phyloP scores from a whole-genome alignment of 1,140 invertebrate genomes.

The Caerostris extrusa region DNA sequence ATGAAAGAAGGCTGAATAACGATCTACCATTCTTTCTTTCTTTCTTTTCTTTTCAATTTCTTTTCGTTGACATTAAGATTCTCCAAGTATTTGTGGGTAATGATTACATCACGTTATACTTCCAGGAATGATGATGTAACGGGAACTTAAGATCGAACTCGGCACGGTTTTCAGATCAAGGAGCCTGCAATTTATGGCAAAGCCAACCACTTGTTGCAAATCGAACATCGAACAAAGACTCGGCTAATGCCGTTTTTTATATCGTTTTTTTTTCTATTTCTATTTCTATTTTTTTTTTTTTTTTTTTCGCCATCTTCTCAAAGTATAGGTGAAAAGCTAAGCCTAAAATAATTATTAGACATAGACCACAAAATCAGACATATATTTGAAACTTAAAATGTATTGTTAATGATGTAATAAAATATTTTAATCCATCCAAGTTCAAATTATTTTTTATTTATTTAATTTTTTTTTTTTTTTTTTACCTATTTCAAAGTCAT shows the following conservation, averaged over 20 bases:
- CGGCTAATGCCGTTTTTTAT: not conserved
- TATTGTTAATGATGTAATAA: no score
- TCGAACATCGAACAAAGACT: slow-evolving; percentile 53
- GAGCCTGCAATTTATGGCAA: slow-evolving; percentile 49
- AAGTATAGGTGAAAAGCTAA: not conserved
- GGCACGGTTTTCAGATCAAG: slow-evolving; percentile 34
- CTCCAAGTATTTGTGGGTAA: slow-evolving; percentile 54
- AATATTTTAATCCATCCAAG: no score
- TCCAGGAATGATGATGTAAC: slow-evolving; percentile 60
- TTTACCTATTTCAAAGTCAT: no score
- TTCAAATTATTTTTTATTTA: no score
- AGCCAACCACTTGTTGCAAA: slow-evolving; percentile 27
- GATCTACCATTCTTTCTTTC: slow-evolving; percentile 32
- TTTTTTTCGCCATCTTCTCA: not conserved
- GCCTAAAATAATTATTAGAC: not conserved
- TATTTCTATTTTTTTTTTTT: not conserved
- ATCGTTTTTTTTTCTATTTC: no score
- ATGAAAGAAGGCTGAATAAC: slow-evolving; percentile 40
- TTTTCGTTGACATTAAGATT: slow-evolving; percentile 33
- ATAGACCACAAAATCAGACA: not conserved
- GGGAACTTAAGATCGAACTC: slow-evolving; percentile 24
- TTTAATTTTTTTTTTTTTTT: no score
- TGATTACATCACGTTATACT: slow-evolving; percentile 66
- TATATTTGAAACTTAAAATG: no score
- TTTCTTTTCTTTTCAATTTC: slow-evolving; percentile 19